Base-by-base conservation (phyloP, 2,888 invertebrate species). In the Scaptomyza polygonia region DNA sequence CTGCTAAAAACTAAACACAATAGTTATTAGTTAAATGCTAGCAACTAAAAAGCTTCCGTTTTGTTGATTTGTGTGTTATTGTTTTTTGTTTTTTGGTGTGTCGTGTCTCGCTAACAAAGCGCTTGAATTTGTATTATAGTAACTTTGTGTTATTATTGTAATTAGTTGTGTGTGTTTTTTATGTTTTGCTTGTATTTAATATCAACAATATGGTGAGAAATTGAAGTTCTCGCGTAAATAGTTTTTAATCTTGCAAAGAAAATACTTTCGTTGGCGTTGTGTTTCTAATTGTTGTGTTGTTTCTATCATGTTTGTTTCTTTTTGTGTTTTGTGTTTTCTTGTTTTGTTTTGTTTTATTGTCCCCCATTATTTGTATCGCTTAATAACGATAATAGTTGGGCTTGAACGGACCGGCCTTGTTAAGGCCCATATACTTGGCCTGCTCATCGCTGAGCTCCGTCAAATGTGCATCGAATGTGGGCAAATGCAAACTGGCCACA, bases 371-470 rank as follows among this genome's bases (percentile, higher is more conserved):
- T 14, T 9, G 12, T 18, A 25, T 32, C 47, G 5, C 45, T 49
- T 89, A 89, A 59, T 89, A 99, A 95, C 99, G 96, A 93, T 99
- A 99, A 92, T 99, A 98, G 92, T 98, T 99, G 72, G 99, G 99
- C 93, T 99, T 99, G 93, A 99, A 99, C 43, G 99, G 99, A 49
- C 99, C 99, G 53, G 98, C 97, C 93, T 99, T 99, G 91, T 97
- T 98, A 32, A 99, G 95, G 70, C 99, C 99, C 93, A 99, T 95
- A 91, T 99, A 99, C 91, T 98, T 98, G 45, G 98, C 98, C 92
- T 99, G 99, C 89, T 99, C 99, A 91, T 99, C 99, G 5, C 96
- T 94, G 54, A 99, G 93, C 91, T 99, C 99, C 0, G 99, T 99
- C 81, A 99, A 93, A 90, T 99, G 98, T 18, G 99, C 99, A 93